Evolutionary conservation across 2,888 invertebrate genomes (phyloP), one percentile per base, ranked within the genome.

Genomic region (Cheilosia grossa): DNA sequence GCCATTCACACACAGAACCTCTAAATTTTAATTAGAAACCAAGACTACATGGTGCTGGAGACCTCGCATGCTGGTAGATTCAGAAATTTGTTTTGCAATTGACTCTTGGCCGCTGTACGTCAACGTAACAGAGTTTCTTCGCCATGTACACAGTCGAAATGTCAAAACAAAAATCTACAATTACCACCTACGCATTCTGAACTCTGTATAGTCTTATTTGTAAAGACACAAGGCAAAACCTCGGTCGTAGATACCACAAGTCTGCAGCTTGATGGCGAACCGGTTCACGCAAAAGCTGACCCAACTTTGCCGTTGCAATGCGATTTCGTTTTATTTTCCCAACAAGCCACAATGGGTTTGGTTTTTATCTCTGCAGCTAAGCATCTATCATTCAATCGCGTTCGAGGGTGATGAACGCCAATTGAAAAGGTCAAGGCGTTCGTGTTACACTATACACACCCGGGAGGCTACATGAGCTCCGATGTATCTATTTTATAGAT

Each of bases 351-450:
- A 44, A 56, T 54, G 67, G 40, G 61, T 42, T 63, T 56, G 53
- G 64, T 37, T 44, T 59, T 44, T 53, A 51, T 70, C 70, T 58
- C 53, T 64, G 66, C 37, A 70, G 40, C 19, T 37, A 40, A 78
- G 59, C 72, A 78, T 78, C 54, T 66, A 78, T 78, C 82, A 82
- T 82, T 72, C 77, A 59, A 66, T 63, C 47, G 64, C 74, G 70
- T 66, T 70, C 44, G 80, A 82, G 82, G 73, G 78, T 81, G 85
- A 81, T 75, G 85, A 81, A 85, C 85, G 85, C 37, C 72, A 67
- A 85, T 61, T 61, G 67, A 61, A 80, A 81, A 85, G 85, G 85
- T 85, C 85, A 81, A 81, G 85, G 85, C 67, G 69, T 70, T 77
- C 81, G 19, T 70, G 69, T 67, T 54, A 27, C 9, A 30, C 30